A percentile compares a stretch with the other conserved stretches of the same genome.
Evolutionary conservation across 2,797 vertebrate genomes (phyloP).

Genomic region (Pangasius sanitwongsei): DNA sequence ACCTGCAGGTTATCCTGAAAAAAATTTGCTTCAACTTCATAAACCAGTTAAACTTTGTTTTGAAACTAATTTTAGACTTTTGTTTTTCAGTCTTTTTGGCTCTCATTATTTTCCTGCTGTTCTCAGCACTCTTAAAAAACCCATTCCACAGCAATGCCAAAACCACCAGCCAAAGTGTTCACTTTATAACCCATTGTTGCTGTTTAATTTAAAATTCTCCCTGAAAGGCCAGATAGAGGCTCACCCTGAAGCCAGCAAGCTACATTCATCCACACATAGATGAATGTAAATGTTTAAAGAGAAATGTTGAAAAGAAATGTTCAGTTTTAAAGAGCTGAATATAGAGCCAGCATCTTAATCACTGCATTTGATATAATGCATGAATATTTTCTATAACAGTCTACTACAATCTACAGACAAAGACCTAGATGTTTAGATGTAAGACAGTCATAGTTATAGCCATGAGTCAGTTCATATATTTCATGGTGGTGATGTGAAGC

Average conservation of each 20-base stretch:
- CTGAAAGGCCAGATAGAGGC: conserved; percentile 32
- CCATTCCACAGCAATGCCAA: not conserved
- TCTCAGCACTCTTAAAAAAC: conserved; percentile 4
- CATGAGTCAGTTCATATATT: not conserved
- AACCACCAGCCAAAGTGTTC: conserved; percentile 20
- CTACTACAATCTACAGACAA: not conserved
- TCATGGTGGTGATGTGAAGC: not conserved
- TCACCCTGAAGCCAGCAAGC: conserved; percentile 20
- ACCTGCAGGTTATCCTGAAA: not conserved
- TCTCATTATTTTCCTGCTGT: conserved; percentile 15
- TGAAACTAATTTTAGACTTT: not conserved
- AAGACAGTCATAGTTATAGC: not conserved
- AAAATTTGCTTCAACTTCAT: not conserved
- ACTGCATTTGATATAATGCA: not conserved
- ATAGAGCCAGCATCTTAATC: not conserved
- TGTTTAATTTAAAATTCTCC: conserved; percentile 40
- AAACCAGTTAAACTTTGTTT: not conserved
- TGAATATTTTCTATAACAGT: not conserved
- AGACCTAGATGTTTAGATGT: not conserved
- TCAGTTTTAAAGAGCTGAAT: conserved; percentile 9
- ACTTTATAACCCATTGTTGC: conserved; percentile 34
- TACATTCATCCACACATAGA: conserved; percentile 21
- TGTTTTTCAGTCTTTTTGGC: not conserved
- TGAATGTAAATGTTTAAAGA: conserved; percentile 12
- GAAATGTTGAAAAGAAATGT: not conserved